Evolutionary conservation across 1,140 invertebrate species (phyloP).

Genomic region (Bombus cullumanus): DNA sequence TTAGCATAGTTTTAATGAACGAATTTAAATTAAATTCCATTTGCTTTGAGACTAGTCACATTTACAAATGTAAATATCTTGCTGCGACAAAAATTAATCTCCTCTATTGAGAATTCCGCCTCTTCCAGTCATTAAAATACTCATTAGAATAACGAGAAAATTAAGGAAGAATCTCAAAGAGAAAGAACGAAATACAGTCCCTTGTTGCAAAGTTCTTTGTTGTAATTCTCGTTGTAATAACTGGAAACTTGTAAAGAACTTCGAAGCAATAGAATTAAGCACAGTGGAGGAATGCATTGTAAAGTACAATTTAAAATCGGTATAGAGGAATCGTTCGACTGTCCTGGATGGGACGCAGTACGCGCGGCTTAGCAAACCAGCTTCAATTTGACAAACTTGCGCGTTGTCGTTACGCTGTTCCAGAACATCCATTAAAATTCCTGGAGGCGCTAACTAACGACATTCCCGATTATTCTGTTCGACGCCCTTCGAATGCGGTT

Average conservation of each 20-base stretch:
- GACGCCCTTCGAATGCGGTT: constrained; percentile 63
- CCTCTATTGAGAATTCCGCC: not conserved
- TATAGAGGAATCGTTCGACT: not conserved
- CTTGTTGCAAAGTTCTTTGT: no score
- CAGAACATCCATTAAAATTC: constrained; percentile 71
- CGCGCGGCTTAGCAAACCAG: constrained; percentile 11
- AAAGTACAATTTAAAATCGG: not conserved
- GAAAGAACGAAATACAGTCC: no score
- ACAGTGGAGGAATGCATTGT: no score
- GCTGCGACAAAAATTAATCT: not conserved
- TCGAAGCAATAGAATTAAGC: not conserved
- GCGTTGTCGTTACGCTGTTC: constrained; percentile 21
- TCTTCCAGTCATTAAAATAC: not conserved
- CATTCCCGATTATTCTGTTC: constrained; percentile 69
- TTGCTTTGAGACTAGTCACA: no score
- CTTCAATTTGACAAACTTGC: constrained; percentile 41
- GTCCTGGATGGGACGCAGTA: not conserved
- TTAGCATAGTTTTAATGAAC: not conserved
- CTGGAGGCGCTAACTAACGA: constrained; percentile 69
- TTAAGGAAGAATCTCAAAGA: no score
- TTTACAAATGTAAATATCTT: no score
- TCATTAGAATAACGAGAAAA: not conserved
- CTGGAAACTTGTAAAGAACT: no score
- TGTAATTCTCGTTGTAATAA: not conserved
- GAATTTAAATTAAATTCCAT: not conserved